phyloP scores from a whole-genome alignment of 2,888 invertebrate genomes.

The Gortyna flavago region DNA sequence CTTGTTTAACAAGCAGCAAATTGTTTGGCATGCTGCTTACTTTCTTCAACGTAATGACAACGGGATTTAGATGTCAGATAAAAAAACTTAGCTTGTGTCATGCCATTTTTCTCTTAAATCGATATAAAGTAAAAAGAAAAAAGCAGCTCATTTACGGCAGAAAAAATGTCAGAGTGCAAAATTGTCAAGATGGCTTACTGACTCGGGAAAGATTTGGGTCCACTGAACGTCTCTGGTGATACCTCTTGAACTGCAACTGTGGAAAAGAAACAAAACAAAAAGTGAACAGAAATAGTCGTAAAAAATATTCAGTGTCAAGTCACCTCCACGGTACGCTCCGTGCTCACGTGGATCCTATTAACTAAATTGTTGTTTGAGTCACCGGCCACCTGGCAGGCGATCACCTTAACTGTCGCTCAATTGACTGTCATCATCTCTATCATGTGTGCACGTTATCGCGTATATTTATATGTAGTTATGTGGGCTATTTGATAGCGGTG shows the following conservation, averaged over 20 bases:
- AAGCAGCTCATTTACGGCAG: neutral
- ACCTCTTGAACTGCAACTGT: neutral
- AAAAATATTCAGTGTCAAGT: neutral
- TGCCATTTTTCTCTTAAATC: neutral
- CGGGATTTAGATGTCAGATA: neutral
- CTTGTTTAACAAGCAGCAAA: neutral
- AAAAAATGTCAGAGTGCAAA: neutral
- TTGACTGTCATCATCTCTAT: conserved; percentile 66
- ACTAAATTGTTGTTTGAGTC: conserved; percentile 81
- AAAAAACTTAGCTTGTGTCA: neutral
- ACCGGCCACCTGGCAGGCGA: conserved; percentile 83
- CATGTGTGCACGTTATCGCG: conserved; percentile 32
- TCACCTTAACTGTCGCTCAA: conserved; percentile 76
- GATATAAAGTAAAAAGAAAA: neutral
- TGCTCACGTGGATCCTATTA: conserved; percentile 72
- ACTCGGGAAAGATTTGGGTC: neutral
- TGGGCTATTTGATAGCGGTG: neutral
- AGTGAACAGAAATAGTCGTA: neutral
- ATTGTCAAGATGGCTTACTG: neutral
- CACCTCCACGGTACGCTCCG: conserved; percentile 65
- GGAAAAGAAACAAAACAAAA: neutral
- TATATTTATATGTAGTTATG: conserved; percentile 17
- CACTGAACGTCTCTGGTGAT: neutral
- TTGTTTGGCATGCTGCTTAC: neutral
- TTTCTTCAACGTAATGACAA: neutral